These are phyloP conservation scores for Tenthredo scrophulariae DNA, from an alignment of 2,888 invertebrate genomes.

Conservation along the genomic window DNA sequence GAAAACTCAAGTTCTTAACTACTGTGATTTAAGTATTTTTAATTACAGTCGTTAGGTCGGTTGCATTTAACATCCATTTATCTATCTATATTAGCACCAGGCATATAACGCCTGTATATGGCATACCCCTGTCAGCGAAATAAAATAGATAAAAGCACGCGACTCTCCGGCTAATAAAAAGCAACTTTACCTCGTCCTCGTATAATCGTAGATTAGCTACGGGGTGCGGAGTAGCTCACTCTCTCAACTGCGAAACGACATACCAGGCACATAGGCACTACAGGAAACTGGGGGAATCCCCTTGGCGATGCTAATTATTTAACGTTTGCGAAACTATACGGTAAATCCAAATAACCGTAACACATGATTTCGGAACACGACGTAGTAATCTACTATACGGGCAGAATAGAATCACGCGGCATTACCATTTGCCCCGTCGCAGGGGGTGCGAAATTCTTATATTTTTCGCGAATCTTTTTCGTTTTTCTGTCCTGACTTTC, in stretches of 20 bases:
- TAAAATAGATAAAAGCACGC: constrained; percentile 45
- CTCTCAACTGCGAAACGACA: background rate
- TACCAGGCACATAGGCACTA: background rate
- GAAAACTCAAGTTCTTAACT: background rate
- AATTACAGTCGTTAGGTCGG: background rate
- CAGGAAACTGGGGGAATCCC: constrained; percentile 31
- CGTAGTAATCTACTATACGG: constrained; percentile 2
- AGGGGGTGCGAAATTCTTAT: background rate
- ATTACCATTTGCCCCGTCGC: background rate
- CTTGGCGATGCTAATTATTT: constrained; percentile 41
- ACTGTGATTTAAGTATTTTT: background rate
- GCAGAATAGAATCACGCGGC: background rate
- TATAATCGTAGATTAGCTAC: constrained; percentile 41
- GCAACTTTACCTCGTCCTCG: constrained; percentile 15
- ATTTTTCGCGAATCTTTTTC: background rate
- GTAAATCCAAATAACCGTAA: constrained; percentile 37
- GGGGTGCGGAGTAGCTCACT: constrained; percentile 34
- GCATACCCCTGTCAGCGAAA: background rate
- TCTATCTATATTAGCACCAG: background rate
- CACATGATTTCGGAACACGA: constrained; percentile 25
- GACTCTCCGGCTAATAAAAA: constrained; percentile 32
- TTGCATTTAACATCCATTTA: background rate
- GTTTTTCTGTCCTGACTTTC: background rate
- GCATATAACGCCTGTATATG: background rate
- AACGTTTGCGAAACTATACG: constrained; percentile 26